Evolutionary conservation across 2,113 vertebrate genomes (phyloP), one percentile per base, ranked within the genome.

Genomic region (Stigmatopora argus): DNA sequence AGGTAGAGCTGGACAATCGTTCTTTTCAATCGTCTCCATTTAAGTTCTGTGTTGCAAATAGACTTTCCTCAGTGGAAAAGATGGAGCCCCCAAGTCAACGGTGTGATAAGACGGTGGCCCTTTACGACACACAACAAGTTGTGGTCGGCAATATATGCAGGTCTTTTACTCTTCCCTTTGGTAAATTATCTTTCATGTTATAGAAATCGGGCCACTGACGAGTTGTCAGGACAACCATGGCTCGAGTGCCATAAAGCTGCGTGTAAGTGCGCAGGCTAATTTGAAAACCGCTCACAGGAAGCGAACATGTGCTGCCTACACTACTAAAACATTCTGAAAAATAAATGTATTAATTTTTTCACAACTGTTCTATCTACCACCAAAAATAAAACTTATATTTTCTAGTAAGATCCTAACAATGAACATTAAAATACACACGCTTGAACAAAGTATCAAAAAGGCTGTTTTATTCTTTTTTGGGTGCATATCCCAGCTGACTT

Each of bases 1-100:
- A 51, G 34, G 21, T 5, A 0, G 70, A 0, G 17, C 31, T 12
- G 46, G 12, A 7, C 5, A 13, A 53, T 56, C 66, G 2, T 71
- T 23, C 19, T 5, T 15, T 14, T 53, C 47, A 48, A 14, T 62
- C 3, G 64, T 62, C 45, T 80, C 83, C 88, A 85, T 89, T 56
- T 8, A 46, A 62, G 13, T 26, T 4, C 13, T 11, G 13, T 23
- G 7, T 18, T 19, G 4, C 3, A 21, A 11, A n/a, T 53, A 23
- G 45, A 52, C 0, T 12, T 8, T 62, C 35, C 13, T 4, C 23
- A 2, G 23, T 34, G 15, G 65, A 64, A 58, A 8, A 38, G 34
- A n/a, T n/a, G 12, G 19, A 23, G 1, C 19, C 19, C 7, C 51
- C n/a, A 21, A 19, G 18, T n/a, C 15, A 17, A 58, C 26, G 48